Conservation (phyloP, 1,140 invertebrate species). For the Musca domestica region DNA sequence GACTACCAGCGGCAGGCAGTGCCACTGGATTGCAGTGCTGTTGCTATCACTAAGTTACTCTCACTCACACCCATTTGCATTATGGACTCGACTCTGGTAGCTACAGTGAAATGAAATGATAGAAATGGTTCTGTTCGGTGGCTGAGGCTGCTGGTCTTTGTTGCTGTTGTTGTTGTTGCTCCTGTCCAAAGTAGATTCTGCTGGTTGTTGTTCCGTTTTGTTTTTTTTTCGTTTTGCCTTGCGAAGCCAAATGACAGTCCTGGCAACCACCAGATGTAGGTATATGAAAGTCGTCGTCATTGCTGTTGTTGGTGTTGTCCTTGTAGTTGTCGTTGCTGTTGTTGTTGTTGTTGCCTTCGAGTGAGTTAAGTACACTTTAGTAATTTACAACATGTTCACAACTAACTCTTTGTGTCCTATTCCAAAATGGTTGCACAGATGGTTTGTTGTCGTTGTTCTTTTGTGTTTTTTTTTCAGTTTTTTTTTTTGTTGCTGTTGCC, state of each 20-base stretch:
- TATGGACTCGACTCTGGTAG: constrained; percentile 17
- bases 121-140: background rate
- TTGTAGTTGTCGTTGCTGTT: background rate
- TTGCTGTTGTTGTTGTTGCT: background rate
- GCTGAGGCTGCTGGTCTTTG: background rate
- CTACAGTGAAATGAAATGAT: too few species aligned
- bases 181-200: too few species aligned
- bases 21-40: background rate
- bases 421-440: constrained; percentile 19
- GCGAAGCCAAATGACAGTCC: constrained; percentile 9
- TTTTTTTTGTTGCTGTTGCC: too few species aligned
- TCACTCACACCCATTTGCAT: constrained; percentile 11
- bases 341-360: background rate
- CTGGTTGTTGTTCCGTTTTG: too few species aligned
- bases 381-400: constrained; percentile 22
- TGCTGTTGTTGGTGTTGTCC: too few species aligned
- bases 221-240: background rate
- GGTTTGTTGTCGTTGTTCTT: background rate
- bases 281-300: too few species aligned
- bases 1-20: background rate
- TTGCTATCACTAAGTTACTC: background rate
- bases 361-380: constrained; percentile 22
- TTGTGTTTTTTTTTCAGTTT: too few species aligned
- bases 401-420: constrained; percentile 5
- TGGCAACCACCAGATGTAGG: constrained; percentile 11